Percentiles rank a stretch among this genome's conserved stretches.
Conservation (phyloP, 1,140 invertebrate genomes). For the Anagrus nilaparvatae region DNA sequence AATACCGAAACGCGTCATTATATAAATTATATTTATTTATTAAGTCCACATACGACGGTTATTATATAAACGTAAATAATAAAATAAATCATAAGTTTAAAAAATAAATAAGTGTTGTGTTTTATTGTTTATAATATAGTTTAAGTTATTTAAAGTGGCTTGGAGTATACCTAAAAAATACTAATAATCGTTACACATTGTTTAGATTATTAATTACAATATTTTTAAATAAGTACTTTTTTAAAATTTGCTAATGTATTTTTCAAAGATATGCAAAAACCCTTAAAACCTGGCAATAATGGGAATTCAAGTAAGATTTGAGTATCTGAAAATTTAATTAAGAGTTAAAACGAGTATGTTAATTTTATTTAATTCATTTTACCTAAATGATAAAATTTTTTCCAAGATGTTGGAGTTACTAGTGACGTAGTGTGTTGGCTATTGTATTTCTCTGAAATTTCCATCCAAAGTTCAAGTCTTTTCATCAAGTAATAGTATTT, state of each 20-base stretch:
- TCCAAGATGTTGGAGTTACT: slow-evolving; percentile 46
- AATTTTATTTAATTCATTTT: slow-evolving; percentile 16
- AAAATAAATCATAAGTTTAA: too few species aligned
- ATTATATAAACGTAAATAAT: too few species aligned
- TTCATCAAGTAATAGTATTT: slow-evolving; percentile 60
- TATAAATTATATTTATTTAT: too few species aligned
- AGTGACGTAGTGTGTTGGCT: slow-evolving; percentile 44
- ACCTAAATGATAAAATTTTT: slow-evolving; percentile 42
- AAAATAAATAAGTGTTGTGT: too few species aligned
- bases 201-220: too few species aligned
- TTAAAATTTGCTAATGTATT: slow-evolving; percentile 35
- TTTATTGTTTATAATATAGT: too few species aligned
- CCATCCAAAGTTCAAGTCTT: slow-evolving; percentile 62
- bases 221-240: slow-evolving; percentile 27
- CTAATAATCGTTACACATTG: too few species aligned
- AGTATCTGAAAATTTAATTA: slow-evolving; percentile 23
- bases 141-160: too few species aligned
- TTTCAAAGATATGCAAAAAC: slow-evolving; percentile 74
- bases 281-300: slow-evolving; percentile 76
- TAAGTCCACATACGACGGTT: too few species aligned
- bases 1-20: too few species aligned
- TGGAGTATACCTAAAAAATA: too few species aligned
- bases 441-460: slow-evolving; percentile 51
- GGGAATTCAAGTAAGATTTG: slow-evolving; percentile 67
- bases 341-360: background rate